Percentiles rank a stretch among this genome's conserved stretches.
Evolutionary conservation across 1,140 invertebrate species (phyloP).

Genomic region (Procambarus clarkii): DNA sequence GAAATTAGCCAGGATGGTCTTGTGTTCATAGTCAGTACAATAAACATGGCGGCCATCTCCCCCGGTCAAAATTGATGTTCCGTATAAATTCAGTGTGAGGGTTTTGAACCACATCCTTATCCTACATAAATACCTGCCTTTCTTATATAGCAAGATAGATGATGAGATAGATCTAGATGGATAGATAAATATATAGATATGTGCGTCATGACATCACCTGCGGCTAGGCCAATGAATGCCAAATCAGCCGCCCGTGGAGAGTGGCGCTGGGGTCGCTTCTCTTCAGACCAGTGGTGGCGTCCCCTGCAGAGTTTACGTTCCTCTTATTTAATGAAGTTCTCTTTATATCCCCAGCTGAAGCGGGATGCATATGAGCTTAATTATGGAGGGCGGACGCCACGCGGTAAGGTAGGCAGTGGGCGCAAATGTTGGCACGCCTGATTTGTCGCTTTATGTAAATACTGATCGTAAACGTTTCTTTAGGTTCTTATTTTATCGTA

Average conservation of each 20-base stretch:
- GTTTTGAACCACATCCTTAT: neutral
- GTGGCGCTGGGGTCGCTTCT: conserved; percentile 28
- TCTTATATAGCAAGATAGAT: conserved; percentile 37
- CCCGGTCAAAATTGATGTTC: neutral
- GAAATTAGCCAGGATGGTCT: no score
- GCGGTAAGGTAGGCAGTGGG: neutral
- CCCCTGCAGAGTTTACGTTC: conserved; percentile 31
- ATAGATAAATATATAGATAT: conserved; percentile 36
- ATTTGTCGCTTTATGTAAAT: conserved; percentile 6
- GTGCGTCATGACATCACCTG: conserved; percentile 26
- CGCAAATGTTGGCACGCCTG: neutral
- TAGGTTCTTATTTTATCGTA: conserved; percentile 3
- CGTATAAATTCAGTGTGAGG: neutral
- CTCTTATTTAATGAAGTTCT: conserved; percentile 50
- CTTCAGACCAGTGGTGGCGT: neutral
- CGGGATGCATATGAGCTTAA: conserved; percentile 3
- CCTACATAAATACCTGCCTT: neutral
- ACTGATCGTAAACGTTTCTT: conserved; percentile 5
- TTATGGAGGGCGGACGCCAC: neutral
- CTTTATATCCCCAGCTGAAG: conserved; percentile 32
- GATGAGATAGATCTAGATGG: conserved; percentile 24
- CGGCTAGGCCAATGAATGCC: conserved; percentile 39
- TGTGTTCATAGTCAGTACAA: no score
- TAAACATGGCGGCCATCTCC: no score
- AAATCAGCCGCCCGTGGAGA: conserved; percentile 47